Conservation (phyloP, 2,797 vertebrate species). For the Pangasius sanitwongsei region DNA sequence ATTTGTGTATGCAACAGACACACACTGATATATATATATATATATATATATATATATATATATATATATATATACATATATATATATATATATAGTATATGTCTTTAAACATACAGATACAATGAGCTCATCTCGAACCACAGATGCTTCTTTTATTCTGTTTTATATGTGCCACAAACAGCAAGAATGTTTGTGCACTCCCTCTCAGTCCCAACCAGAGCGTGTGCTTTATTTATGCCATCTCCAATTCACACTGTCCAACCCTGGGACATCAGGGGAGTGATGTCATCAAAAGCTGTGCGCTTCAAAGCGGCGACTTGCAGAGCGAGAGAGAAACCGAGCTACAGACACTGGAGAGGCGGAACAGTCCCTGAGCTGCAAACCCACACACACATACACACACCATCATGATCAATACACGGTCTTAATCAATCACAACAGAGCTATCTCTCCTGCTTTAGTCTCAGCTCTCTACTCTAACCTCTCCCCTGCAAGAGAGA, state of each 20-base stretch:
- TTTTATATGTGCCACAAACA: constrained; percentile 34
- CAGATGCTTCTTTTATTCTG: constrained; percentile 32
- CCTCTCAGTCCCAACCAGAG: constrained; percentile 32
- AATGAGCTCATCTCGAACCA: constrained; percentile 8
- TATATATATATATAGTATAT: too few relatives aligned
- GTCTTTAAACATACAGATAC: background rate
- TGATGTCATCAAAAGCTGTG: constrained; percentile 74
- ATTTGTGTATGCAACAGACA: background rate
- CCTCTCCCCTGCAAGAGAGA: constrained; percentile 38
- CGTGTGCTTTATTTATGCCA: constrained; percentile 59
- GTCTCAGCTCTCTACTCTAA: constrained; percentile 55
- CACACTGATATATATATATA: background rate
- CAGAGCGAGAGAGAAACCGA: constrained; percentile 61
- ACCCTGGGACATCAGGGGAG: constrained; percentile 61
- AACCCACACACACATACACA: constrained; percentile 60
- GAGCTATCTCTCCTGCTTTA: constrained; percentile 59
- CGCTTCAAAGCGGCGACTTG: constrained; percentile 70
- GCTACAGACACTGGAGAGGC: constrained; percentile 69
- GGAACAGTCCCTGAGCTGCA: constrained; percentile 62
- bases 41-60: too few relatives aligned
- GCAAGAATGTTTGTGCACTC: background rate
- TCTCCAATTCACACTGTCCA: constrained; percentile 64
- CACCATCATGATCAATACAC: constrained; percentile 71
- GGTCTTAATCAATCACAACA: constrained; percentile 75
- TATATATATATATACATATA: too few relatives aligned